phyloP scores from a whole-genome alignment of 2,113 vertebrate genomes.

The Sprattus sprattus region DNA sequence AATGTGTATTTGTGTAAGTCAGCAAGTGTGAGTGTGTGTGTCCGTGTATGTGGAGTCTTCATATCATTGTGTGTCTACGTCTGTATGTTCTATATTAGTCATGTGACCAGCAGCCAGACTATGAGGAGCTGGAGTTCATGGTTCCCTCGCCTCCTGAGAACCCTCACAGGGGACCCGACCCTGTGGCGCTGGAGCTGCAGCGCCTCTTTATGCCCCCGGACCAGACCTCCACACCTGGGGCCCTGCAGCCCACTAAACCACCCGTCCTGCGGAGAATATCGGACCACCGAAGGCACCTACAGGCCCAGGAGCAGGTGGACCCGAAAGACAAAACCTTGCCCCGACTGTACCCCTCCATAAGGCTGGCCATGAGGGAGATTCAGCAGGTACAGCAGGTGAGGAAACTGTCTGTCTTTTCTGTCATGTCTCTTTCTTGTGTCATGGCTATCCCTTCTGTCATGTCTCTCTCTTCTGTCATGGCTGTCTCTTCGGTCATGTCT shows the following conservation, averaged over 20 bases:
- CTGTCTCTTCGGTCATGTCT: not conserved
- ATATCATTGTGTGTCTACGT: not conserved
- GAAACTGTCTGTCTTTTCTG: not conserved
- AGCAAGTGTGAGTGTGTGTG: not conserved
- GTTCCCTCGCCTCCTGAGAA: not conserved
- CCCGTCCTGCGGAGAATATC: slow-evolving; percentile 34
- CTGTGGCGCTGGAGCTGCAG: slow-evolving; percentile 48
- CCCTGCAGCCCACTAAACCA: slow-evolving; percentile 24
- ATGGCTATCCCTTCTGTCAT: not conserved
- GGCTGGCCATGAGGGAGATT: slow-evolving; percentile 68
- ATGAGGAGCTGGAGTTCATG: slow-evolving; percentile 54
- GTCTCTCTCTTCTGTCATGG: no score
- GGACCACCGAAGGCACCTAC: slow-evolving; percentile 41
- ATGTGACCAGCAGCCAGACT: slow-evolving; percentile 57
- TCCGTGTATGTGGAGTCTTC: not conserved
- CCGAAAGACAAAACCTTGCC: slow-evolving; percentile 42
- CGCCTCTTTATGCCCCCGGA: slow-evolving; percentile 41
- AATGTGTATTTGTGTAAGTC: not conserved
- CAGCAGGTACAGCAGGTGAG: slow-evolving; percentile 62
- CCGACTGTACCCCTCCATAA: slow-evolving; percentile 66
- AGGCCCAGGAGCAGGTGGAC: not conserved
- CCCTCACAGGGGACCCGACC: slow-evolving; percentile 22
- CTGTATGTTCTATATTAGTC: slow-evolving; percentile 49
- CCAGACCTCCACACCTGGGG: not conserved
- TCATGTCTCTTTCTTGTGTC: not conserved